Evolutionary conservation across 2,888 invertebrate genomes (phyloP).

Genomic region (Stegophylla sp.): DNA sequence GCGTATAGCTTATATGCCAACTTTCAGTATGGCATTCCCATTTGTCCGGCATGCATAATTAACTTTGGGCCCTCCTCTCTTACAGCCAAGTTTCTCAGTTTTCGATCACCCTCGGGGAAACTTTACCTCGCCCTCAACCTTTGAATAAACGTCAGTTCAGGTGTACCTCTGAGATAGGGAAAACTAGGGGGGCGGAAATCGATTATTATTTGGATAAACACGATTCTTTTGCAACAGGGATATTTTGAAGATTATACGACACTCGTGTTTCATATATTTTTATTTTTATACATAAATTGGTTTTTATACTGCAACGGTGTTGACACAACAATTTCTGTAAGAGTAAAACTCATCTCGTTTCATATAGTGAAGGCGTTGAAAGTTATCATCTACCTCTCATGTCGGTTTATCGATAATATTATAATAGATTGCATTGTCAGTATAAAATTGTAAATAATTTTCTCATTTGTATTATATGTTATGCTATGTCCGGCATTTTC

Average conservation of each 20-base stretch:
- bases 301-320: background rate
- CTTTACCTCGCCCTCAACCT: constrained; percentile 20
- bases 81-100: constrained; percentile 33
- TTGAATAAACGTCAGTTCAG: constrained; percentile 37
- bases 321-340: background rate
- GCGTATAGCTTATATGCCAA: constrained; percentile 44
- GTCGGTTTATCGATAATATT: too few species aligned
- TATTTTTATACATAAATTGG: constrained; percentile 2
- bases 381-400: too few species aligned
- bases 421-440: too few species aligned
- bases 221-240: background rate
- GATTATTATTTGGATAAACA: constrained; percentile 10
- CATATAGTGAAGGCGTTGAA: too few species aligned
- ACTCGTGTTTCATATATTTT: background rate
- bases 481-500: too few species aligned
- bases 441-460: too few species aligned
- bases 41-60: constrained; percentile 57
- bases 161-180: background rate
- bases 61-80: constrained; percentile 23
- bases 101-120: constrained; percentile 51
- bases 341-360: too few species aligned
- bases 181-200: background rate
- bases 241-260: background rate
- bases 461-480: too few species aligned
- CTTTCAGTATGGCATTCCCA: constrained; percentile 44